These are phyloP conservation scores for Lepidotrigona ventralis DNA, from an alignment of 1,140 invertebrate species.

Conservation along the genomic window DNA sequence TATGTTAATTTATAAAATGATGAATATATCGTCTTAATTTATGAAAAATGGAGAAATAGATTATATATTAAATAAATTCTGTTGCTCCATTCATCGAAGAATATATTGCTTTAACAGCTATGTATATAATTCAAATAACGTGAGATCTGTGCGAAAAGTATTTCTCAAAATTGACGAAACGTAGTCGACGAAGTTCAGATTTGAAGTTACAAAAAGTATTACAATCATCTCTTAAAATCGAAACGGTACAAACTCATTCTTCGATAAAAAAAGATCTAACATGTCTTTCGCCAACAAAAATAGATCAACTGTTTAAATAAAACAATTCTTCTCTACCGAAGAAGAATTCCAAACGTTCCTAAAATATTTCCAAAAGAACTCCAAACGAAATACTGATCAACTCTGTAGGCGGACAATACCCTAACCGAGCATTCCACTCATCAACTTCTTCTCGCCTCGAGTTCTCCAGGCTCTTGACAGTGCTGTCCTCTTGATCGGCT, in stretches of 20 bases:
- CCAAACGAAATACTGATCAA: too few relatives aligned
- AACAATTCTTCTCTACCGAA: background rate
- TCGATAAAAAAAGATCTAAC: background rate
- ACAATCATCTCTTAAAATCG: background rate
- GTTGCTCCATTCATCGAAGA: background rate
- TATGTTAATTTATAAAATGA: background rate
- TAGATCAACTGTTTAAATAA: background rate
- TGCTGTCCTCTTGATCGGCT: slow-evolving; percentile 52
- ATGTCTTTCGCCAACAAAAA: background rate
- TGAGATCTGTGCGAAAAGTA: too few relatives aligned
- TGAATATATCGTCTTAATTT: background rate
- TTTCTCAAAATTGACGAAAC: background rate
- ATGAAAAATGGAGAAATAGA: background rate
- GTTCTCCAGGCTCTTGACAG: slow-evolving; percentile 35
- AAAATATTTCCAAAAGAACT: background rate
- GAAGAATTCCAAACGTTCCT: background rate
- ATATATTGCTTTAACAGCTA: background rate
- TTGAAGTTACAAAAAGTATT: background rate
- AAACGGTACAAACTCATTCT: background rate
- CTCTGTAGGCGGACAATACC: too few relatives aligned
- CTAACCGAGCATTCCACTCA: background rate
- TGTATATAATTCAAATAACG: too few relatives aligned
- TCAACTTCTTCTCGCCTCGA: background rate
- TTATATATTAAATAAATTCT: background rate
- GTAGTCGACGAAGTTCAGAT: background rate